These are phyloP conservation scores for Sphinx pinastri DNA, from an alignment of 2,888 invertebrate genomes.

Conservation along the genomic window DNA sequence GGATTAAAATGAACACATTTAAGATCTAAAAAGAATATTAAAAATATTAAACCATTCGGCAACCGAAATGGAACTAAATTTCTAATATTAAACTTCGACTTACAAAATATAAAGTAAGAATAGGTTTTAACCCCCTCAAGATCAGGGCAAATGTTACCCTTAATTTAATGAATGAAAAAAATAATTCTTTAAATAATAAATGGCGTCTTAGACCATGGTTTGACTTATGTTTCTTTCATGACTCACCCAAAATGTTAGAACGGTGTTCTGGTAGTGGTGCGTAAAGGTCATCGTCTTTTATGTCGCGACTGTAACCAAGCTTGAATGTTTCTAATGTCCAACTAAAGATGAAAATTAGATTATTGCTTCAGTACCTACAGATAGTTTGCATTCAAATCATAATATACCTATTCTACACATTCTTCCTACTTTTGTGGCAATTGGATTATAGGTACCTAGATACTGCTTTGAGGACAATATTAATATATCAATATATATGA, in stretches of 20 bases:
- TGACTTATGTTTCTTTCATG: not conserved
- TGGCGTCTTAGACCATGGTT: too few species aligned
- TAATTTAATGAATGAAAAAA: too few species aligned
- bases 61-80: too few species aligned
- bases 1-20: too few species aligned
- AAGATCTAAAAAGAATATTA: too few species aligned
- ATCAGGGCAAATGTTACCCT: too few species aligned
- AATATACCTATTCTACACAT: not conserved
- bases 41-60: too few species aligned
- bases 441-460: too few species aligned
- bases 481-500: not conserved
- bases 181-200: too few species aligned
- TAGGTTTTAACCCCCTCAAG: too few species aligned
- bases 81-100: too few species aligned
- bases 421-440: not conserved
- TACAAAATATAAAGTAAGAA: too few species aligned
- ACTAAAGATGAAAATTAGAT: slow-evolving; percentile 64
- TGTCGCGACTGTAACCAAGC: slow-evolving; percentile 86
- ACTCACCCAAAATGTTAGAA: slow-evolving; percentile 79
- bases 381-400: not conserved
- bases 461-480: not conserved
- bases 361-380: not conserved
- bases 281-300: slow-evolving; percentile 87
- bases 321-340: slow-evolving; percentile 88
- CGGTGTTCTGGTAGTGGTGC: slow-evolving; percentile 87